Base-by-base conservation (phyloP, 2,797 vertebrate genomes). In the Spondyliosoma cantharus region DNA sequence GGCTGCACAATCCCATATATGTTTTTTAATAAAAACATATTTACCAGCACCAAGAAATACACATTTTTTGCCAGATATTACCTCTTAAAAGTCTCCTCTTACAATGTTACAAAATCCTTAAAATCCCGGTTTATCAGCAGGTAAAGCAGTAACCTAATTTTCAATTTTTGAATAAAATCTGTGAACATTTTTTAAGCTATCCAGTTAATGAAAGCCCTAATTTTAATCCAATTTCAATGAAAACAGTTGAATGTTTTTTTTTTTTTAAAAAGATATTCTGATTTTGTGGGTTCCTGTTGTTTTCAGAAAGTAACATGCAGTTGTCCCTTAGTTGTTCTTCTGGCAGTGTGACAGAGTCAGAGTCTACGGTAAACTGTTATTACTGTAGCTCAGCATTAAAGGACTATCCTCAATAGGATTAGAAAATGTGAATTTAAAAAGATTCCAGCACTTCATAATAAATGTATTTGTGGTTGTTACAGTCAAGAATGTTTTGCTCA, bases 401-500 rank as follows among this genome's bases (percentile, higher is more conserved):
- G 15, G 15, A 17, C 13, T 46, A 11, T 48, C 7, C 13, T 16
- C 46, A 17, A 7, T 20, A 4, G 12, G 46, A 42, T n/a, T 20
- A 25, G 5, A 27, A 42, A 54, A 45, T 53, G 11, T 29, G 12
- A 53, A 25, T 37, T 15, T 24, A 24, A 68, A 6, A 7, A 50
- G 9, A 16, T n/a, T 65, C 14, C 24, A 37, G 9, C 37, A 37
- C 37, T 37, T 37, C 9, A 9, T 37, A 37, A 37, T 11, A 67
- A 3, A 24, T 32, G 7, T n/a, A 1, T 43, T 62, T 8, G 20
- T 32, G 29, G 14, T 29, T 1, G 0, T 0, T 29, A 45, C 5
- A 54, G 17, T 0, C 8, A 4, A 43, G 0, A 0, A 17, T 11
- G 2, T 11, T 22, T 9, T 20, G 4, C 6, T 4, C 4, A 45